Evolutionary conservation across 1,140 invertebrate genomes (phyloP), one percentile per base, ranked within the genome.

Genomic region (Bombus confusus): DNA sequence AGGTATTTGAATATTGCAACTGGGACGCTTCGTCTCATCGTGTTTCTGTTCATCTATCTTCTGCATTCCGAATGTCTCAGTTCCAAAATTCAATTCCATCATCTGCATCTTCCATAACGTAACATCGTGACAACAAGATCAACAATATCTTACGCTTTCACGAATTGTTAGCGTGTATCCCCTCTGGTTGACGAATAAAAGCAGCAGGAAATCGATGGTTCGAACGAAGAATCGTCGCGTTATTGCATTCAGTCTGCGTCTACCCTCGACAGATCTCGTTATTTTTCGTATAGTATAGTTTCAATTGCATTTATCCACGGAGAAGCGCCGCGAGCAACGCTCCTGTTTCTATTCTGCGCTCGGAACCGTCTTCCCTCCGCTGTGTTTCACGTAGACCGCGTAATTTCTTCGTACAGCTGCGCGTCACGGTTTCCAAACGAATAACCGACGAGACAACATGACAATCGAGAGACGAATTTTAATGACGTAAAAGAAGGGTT

Each of bases 211-310:
- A 68, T 66, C 64, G n/a, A 31, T 15, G 34, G 34, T 47, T 59
- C 31, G 69, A 34, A 13, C 39, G 71, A 37, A n/a, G 41, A 8
- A 34, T 64, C 71, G 39, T 31, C 69, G 18, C 73, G 25, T 77
- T 83, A 68, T 68, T 68, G 25, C 73, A 47, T 66, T 52, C 43
- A 34, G 59, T 3, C 41, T n/a, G 47, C 22, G 31, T 18, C 82
- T 59, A 37, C 5, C 25, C 37, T 39, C 34, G 52, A 79, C 74
- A 57, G 74, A 68, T 69, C 68, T 77, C 34, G 66, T 84, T 84
- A 72, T 84, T 72, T 80, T 72, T 68, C 76, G 59, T 31, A 34
- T 31, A 57, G 18, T 68, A 25, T 43, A 41, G 66, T 28, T 37
- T 71, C 75, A 71, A 79, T 84, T 78, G 66, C 74, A 52, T 69